Conservation (phyloP, 2,797 vertebrate genomes). For the Linurgus olivaceus region DNA sequence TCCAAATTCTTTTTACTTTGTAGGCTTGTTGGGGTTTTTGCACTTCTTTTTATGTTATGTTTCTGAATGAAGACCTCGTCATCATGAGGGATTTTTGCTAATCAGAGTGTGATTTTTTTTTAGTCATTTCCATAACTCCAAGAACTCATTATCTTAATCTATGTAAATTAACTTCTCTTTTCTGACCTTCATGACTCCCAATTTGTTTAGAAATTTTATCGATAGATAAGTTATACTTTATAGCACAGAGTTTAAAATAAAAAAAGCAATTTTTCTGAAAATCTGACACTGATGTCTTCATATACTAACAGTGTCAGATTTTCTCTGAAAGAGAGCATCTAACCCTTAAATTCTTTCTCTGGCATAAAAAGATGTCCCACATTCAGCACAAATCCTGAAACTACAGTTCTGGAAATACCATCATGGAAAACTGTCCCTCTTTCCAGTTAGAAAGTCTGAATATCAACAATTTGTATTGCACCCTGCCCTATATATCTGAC, state of each 20-base stretch:
- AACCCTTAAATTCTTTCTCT: neutral
- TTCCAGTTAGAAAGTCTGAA: neutral
- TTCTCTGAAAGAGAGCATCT: neutral
- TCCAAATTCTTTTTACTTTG: neutral
- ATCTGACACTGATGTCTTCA: neutral
- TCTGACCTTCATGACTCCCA: neutral
- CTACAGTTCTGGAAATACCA: neutral
- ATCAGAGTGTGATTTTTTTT: neutral
- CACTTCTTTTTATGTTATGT: neutral
- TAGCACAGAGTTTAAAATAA: neutral
- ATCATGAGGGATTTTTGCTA: neutral
- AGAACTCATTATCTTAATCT: neutral
- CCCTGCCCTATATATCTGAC: neutral
- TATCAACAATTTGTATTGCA: neutral
- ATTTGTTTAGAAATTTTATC: neutral
- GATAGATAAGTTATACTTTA: neutral
- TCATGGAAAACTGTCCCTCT: neutral
- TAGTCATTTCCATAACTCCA: neutral
- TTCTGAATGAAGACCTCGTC: neutral
- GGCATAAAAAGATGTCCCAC: neutral
- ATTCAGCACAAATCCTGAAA: neutral
- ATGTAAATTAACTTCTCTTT: neutral
- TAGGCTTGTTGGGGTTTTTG: neutral
- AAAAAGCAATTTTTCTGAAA: neutral
- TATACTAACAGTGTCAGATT: neutral